A percentile compares a stretch with the other conserved stretches of the same genome.
These are phyloP conservation scores for Mythimna vitellina DNA, from an alignment of 2,888 invertebrate species.

Conservation along the genomic window DNA sequence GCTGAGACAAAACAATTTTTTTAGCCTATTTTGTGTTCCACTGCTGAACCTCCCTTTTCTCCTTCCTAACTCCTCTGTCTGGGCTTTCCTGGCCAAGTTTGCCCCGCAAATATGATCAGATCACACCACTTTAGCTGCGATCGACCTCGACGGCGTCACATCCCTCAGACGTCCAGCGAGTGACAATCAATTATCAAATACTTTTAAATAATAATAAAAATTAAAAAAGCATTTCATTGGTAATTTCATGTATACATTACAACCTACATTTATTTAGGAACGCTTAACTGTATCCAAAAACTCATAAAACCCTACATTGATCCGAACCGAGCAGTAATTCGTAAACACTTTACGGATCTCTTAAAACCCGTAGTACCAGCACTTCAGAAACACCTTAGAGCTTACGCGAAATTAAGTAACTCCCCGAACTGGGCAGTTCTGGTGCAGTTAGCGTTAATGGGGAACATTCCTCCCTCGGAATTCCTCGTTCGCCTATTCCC, in stretches of 20 bases:
- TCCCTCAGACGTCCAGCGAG: too few species aligned
- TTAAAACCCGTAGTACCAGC: conserved; percentile 35
- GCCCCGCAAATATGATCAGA: too few species aligned
- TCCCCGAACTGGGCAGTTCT: conserved; percentile 73
- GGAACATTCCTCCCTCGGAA: conserved; percentile 71
- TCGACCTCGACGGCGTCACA: too few species aligned
- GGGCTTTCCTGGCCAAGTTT: too few species aligned
- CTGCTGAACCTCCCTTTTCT: too few species aligned
- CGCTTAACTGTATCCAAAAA: conserved; percentile 2
- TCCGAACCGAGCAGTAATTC: conserved; percentile 22
- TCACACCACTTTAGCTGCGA: too few species aligned
- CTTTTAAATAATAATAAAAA: background rate
- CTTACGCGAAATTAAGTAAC: conserved; percentile 75
- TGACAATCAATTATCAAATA: background rate
- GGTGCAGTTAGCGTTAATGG: conserved; percentile 77
- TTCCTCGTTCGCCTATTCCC: conserved; percentile 65
- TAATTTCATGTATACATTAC: background rate
- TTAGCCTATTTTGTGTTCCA: too few species aligned
- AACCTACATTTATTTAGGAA: background rate
- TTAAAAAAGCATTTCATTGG: background rate
- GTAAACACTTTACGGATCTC: conserved; percentile 50
- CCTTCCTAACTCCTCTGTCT: too few species aligned
- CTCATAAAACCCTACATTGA: conserved; percentile 22
- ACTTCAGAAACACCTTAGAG: conserved; percentile 60
- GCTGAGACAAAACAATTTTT: too few species aligned